These are phyloP conservation scores for Resseliella maxima DNA, from an alignment of 2,888 invertebrate species.

Conservation along the genomic window DNA sequence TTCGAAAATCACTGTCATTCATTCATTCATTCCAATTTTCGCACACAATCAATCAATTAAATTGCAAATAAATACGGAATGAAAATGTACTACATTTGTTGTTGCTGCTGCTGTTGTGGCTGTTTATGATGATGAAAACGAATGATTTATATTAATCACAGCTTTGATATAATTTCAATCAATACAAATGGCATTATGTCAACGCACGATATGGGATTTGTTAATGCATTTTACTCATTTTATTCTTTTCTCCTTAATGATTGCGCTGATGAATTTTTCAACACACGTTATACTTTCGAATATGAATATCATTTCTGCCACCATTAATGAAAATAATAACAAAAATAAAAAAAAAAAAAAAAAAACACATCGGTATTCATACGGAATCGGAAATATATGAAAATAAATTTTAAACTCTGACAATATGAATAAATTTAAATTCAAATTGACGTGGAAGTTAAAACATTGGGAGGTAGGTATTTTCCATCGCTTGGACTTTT, in stretches of 20 bases:
- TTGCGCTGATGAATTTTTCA: not conserved
- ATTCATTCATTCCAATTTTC: not conserved
- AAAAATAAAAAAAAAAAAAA: no score
- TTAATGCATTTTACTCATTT: not conserved
- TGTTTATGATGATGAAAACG: no score
- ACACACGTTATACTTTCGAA: not conserved
- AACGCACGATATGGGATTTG: not conserved
- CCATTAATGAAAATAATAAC: no score
- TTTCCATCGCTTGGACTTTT: no score
- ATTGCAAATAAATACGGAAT: not conserved
- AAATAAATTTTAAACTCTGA: no score
- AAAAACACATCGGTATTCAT: no score
- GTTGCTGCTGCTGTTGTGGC: no score
- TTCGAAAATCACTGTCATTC: constrained; percentile 28
- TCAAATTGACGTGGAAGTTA: no score
- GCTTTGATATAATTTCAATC: not conserved
- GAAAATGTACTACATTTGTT: not conserved
- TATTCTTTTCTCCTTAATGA: not conserved
- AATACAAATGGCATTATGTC: not conserved
- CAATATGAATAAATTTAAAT: no score
- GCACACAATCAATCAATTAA: constrained; percentile 36
- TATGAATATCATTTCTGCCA: not conserved
- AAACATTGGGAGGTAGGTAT: no score
- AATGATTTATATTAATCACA: constrained; percentile 37
- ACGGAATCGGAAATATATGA: no score